phyloP scores from a whole-genome alignment of 2,888 invertebrate species.

The Netelia virgata region DNA sequence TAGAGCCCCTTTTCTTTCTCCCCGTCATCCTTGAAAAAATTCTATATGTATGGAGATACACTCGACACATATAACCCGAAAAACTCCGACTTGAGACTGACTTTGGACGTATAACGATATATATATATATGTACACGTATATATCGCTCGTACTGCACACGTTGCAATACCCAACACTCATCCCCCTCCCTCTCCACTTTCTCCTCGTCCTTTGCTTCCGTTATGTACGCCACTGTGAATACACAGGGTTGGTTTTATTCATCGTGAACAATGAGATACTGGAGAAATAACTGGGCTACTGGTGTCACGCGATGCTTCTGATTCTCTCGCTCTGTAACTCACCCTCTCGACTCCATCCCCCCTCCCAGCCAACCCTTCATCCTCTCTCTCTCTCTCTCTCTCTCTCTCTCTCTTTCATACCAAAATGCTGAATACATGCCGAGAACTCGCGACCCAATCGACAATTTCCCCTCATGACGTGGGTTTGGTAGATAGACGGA shows the following conservation, averaged over 20 bases:
- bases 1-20: neutral
- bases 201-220: constrained; percentile 4
- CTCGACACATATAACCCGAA: neutral
- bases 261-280: constrained; percentile 42
- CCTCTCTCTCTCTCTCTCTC: too few species aligned
- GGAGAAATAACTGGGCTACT: constrained; percentile 37
- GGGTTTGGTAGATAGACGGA: too few species aligned
- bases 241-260: constrained; percentile 38
- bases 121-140: neutral
- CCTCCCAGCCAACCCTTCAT: too few species aligned
- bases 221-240: constrained; percentile 13
- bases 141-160: neutral
- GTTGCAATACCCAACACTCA: constrained; percentile 18
- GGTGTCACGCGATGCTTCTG: constrained; percentile 24
- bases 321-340: neutral
- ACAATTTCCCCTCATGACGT: too few species aligned
- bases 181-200: neutral
- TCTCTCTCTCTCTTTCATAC: neutral
- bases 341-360: too few species aligned
- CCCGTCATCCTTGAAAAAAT: neutral
- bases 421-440: constrained; percentile 7
- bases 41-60: constrained; percentile 6
- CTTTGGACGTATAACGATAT: neutral
- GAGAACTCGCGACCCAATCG: neutral
- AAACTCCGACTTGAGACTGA: neutral